Base-by-base conservation (phyloP, 2,888 invertebrate genomes). In the Toxonevra muliebris region DNA sequence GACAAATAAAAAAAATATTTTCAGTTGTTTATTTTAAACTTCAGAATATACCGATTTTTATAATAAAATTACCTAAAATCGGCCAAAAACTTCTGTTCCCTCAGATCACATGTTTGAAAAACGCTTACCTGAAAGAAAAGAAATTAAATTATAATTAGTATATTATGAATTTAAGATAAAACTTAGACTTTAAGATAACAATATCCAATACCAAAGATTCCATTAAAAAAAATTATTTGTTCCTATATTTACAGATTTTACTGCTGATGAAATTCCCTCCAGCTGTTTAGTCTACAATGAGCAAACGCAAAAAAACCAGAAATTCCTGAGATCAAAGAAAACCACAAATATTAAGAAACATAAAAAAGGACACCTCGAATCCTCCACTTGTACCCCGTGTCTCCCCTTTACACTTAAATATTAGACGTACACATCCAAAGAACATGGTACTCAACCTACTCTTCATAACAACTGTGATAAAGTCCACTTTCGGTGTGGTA, bases 381-480 rank as follows among this genome's bases (percentile, higher is more conserved):
- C n/a, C n/a, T n/a, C n/a, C n/a, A n/a, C n/a, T n/a, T 52, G 40
- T 5, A 19, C 13, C 4, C 42, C 53, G n/a, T 42, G 43, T 17
- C 12, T 59, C 53, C 9, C 50, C 41, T 12, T 48, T 42, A 15
- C 17, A 20, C 13, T 2, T 17, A 15, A 52, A 30, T 30, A 30
- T 40, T 45, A 12, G 53, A 13, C 2, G 20, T 13, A 9, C 20
- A 8, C 53, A 48, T 20, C 48, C 54, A 62, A 65, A 54, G 59
- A 83, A 75, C 76, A 93, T 93, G 93, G 92, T 90, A 77, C 87
- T 93, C 57, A 92, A 91, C 82, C 89, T 93, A 13, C 87, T 93
- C 61, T 86, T 93, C 71, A 90, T 93, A 66, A 91, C 93, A n/a
- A 91, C 93, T 69, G 92, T 93, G 70, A 86, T 93, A 73, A 93